Evolutionary conservation across 2,797 vertebrate genomes (phyloP).

Genomic region (Gymnocypris eckloni): DNA sequence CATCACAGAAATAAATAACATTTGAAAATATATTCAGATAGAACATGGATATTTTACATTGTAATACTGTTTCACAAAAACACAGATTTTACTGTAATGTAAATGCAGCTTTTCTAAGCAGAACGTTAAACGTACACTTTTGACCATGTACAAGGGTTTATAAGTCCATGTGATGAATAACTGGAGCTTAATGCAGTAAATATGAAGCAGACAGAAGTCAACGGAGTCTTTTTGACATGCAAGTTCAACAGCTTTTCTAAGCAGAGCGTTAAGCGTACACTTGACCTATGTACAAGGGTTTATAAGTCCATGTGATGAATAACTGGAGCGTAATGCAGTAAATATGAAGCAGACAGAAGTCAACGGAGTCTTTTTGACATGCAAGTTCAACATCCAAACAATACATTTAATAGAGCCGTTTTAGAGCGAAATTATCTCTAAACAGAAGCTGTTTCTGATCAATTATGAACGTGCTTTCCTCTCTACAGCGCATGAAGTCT

Average conservation of each 20-base stretch:
- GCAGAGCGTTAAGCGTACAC: background rate
- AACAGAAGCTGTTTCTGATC: slow-evolving; percentile 16
- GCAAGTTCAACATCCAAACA: background rate
- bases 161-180: background rate
- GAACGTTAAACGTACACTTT: background rate
- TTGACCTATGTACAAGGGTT: background rate
- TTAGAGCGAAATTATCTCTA: slow-evolving; percentile 6
- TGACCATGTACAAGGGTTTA: background rate
- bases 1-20: too few species aligned
- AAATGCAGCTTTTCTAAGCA: too few species aligned
- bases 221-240: background rate
- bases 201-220: background rate
- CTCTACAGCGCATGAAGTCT: background rate
- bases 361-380: background rate
- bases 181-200: background rate
- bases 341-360: background rate
- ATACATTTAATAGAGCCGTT: background rate
- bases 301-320: background rate
- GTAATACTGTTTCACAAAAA: background rate
- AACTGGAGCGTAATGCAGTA: background rate
- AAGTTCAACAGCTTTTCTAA: background rate
- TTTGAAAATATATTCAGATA: too few species aligned
- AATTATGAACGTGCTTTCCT: slow-evolving; percentile 5
- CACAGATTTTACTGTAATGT: background rate
- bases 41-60: background rate